These are phyloP conservation scores for Dexiosoma caninum DNA, from an alignment of 2,888 invertebrate genomes.

Conservation along the genomic window DNA sequence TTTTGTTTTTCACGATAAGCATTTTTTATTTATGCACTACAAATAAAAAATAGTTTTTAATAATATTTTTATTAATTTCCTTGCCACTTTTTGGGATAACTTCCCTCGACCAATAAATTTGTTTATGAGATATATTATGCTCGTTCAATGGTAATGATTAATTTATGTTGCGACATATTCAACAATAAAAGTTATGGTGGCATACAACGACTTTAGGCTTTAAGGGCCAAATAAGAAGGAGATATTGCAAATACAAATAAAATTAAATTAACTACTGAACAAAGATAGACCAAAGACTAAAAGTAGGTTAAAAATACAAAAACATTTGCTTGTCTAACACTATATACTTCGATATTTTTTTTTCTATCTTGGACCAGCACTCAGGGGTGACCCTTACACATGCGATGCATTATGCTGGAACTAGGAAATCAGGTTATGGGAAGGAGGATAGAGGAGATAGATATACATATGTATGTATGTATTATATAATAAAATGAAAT, in stretches of 20 bases:
- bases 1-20: no score
- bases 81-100: not conserved
- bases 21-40: no score
- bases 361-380: no score
- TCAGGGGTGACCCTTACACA: no score
- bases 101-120: not conserved
- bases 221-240: conserved; percentile 61
- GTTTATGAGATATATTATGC: conserved; percentile 13
- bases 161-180: conserved; percentile 64
- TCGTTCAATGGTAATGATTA: conserved; percentile 57
- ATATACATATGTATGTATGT: no score
- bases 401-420: no score
- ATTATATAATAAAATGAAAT: not conserved
- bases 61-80: no score
- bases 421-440: no score
- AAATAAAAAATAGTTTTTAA: no score
- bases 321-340: conserved; percentile 27
- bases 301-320: conserved; percentile 11
- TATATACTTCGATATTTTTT: no score
- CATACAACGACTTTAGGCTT: conserved; percentile 59
- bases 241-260: conserved; percentile 50
- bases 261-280: conserved; percentile 6
- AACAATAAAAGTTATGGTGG: conserved; percentile 52
- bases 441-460: no score
- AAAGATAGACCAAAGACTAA: conserved; percentile 23